Base-by-base conservation (phyloP, 2,888 invertebrate genomes). In the Eretmocerus hayati region DNA sequence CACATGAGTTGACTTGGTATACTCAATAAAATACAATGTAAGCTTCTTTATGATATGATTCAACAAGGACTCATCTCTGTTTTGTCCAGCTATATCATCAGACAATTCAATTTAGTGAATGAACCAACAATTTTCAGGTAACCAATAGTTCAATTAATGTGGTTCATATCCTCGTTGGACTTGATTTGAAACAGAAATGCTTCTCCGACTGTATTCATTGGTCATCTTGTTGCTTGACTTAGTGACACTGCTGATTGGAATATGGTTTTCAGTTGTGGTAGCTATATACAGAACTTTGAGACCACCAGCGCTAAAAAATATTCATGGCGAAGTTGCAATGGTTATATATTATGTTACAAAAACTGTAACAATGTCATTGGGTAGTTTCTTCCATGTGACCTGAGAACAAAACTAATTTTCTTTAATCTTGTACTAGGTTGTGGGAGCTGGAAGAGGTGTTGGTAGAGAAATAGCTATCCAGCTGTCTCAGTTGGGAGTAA, bases 401-500 rank as follows among this genome's bases (percentile, higher is more conserved):
- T n/a, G n/a, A n/a, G 16, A 35, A 26, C 15, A 13, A 40, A 47
- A 21, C 5, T 42, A 20, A 18, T 13, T 40, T 13, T 26, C 2
- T 39, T 31, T 43, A 38, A 31, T 22, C 31, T 21, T 23, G 18
- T 44, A n/a, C 33, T 60, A 81, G 81, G 74, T 86, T 11, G 79
- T 86, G 45, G 86, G 86, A n/a, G 77, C 84, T 35, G 84, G 83
- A 36, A 73, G 80, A 58, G 84, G 84, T 15, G 75, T 85, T 5
- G 85, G 85, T 1, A 74, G 77, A 48, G 79, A 83, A 62, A 67
- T 84, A 52, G 79, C 82, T 0, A 68, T 80, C 50, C 78, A 81
- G 59, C 64, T 84, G 47, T 76, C 79, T 2, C 71, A 71, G 11
- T 66, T 78, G 20, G 80, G 79, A 35, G 80, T 80, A 2, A 74